phyloP scores from a whole-genome alignment of 2,888 invertebrate genomes.

The Archips crataeganus region DNA sequence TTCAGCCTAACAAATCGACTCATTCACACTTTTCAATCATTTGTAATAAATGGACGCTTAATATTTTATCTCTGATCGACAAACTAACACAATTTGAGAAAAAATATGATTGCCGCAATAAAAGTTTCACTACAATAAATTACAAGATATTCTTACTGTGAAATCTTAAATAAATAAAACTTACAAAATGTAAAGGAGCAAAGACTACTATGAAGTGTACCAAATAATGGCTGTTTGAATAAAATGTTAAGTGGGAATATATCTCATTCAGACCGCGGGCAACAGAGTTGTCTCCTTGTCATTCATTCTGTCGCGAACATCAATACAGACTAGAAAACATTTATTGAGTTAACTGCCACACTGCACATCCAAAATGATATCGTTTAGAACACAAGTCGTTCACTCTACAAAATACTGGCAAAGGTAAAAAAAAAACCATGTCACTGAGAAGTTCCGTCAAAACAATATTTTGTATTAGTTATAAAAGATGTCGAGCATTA shows the following conservation, averaged over 20 bases:
- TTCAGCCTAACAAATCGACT: slow-evolving; percentile 3
- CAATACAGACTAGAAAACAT: slow-evolving; percentile 73
- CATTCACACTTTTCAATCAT: slow-evolving; percentile 28
- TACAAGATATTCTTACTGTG: slow-evolving; percentile 50
- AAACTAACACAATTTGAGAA: slow-evolving; percentile 45
- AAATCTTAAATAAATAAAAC: slow-evolving; percentile 60
- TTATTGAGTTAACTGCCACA: slow-evolving; percentile 50
- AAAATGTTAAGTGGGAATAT: slow-evolving; percentile 13
- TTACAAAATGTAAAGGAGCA: slow-evolving; percentile 50
- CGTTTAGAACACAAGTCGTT: slow-evolving; percentile 52
- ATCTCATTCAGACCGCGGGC: slow-evolving; percentile 36
- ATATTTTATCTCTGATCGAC: slow-evolving; percentile 27
- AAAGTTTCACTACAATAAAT: slow-evolving; percentile 51
- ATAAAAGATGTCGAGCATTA: slow-evolving; percentile 67
- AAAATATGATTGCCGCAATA: slow-evolving; percentile 49
- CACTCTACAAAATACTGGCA: slow-evolving; percentile 78
- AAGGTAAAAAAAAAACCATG: slow-evolving; percentile 63
- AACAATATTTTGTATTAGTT: slow-evolving; percentile 47
- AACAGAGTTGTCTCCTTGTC: slow-evolving; percentile 48
- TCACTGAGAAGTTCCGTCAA: slow-evolving; percentile 28
- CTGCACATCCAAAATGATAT: slow-evolving; percentile 48
- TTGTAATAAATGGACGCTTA: slow-evolving; percentile 31
- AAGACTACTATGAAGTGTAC: slow-evolving; percentile 44
- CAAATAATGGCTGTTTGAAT: slow-evolving; percentile 46
- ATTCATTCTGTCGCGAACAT: slow-evolving; percentile 68